Evolutionary conservation across 2,113 vertebrate genomes (phyloP).

Genomic region (Pholis gunnellus): DNA sequence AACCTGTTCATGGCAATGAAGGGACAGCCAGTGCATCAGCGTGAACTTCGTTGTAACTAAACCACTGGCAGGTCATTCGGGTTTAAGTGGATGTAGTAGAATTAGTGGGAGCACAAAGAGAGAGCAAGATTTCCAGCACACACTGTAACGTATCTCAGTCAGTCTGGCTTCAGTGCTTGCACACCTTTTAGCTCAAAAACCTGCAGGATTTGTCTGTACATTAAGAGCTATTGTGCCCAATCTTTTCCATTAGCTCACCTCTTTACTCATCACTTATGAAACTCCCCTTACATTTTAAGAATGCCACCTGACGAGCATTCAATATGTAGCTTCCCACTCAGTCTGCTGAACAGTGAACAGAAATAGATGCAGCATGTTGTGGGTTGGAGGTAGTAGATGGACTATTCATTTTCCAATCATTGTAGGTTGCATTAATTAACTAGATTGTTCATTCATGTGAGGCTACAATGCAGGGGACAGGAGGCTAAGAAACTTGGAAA

Average conservation of each 20-base stretch:
- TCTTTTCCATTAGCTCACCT: neutral
- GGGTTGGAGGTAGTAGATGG: constrained; percentile 25
- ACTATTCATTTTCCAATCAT: constrained; percentile 60
- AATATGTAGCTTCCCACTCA: constrained; percentile 31
- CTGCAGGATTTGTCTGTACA: constrained; percentile 11
- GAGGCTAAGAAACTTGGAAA: constrained; percentile 42
- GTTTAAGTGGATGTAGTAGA: constrained; percentile 20
- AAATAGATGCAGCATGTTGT: constrained; percentile 27
- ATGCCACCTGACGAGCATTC: constrained; percentile 36
- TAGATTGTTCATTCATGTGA: constrained; percentile 47
- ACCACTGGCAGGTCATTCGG: constrained; percentile 17
- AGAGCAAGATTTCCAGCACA: neutral
- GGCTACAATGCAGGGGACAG: neutral
- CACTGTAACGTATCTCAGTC: constrained; percentile 3
- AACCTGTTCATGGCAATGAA: neutral
- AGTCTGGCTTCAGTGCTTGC: neutral
- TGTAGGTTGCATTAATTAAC: constrained; percentile 37
- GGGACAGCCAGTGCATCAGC: neutral
- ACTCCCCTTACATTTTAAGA: constrained; percentile 8
- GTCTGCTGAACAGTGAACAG: neutral
- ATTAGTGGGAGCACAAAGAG: neutral
- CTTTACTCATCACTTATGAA: constrained; percentile 14
- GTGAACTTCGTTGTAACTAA: constrained; percentile 8
- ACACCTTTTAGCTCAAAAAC: constrained; percentile 10
- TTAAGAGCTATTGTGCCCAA: neutral